A percentile compares a stretch with the other conserved stretches of the same genome.
These are phyloP conservation scores for Lepus oiostolus DNA, from an alignment of 2,797 vertebrate species.

Conservation along the genomic window DNA sequence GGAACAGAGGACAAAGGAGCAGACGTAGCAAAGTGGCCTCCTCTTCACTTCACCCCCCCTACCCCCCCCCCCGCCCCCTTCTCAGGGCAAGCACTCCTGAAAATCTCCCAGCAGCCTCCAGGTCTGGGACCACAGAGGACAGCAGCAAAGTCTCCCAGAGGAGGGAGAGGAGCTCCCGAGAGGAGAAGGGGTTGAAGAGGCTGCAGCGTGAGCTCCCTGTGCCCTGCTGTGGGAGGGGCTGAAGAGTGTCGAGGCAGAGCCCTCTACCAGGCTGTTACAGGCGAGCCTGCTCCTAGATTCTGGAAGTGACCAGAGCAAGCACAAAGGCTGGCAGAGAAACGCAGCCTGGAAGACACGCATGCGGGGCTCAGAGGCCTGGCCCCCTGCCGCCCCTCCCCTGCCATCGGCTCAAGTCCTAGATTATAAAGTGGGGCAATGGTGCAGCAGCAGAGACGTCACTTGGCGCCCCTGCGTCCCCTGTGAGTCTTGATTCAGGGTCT, in stretches of 20 bases:
- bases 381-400: fast-evolving
- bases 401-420: background rate
- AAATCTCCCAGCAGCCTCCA: background rate
- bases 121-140: background rate
- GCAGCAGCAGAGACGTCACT: no score
- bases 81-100: background rate
- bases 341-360: fast-evolving
- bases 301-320: background rate
- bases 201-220: no score
- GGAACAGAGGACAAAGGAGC: background rate
- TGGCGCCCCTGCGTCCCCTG: no score
- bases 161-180: background rate
- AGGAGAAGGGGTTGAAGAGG: background rate
- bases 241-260: fast-evolving
- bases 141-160: background rate
- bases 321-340: fast-evolving
- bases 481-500: no score
- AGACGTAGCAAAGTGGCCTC: background rate
- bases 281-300: background rate
- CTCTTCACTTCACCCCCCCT: background rate
- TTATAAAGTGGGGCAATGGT: background rate
- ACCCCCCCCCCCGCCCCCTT: no score
- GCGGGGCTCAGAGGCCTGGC: background rate
- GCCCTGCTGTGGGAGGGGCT: background rate
- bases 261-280: background rate